Conservation (phyloP, 2,797 vertebrate species). For the Megaceryle alcyon region DNA sequence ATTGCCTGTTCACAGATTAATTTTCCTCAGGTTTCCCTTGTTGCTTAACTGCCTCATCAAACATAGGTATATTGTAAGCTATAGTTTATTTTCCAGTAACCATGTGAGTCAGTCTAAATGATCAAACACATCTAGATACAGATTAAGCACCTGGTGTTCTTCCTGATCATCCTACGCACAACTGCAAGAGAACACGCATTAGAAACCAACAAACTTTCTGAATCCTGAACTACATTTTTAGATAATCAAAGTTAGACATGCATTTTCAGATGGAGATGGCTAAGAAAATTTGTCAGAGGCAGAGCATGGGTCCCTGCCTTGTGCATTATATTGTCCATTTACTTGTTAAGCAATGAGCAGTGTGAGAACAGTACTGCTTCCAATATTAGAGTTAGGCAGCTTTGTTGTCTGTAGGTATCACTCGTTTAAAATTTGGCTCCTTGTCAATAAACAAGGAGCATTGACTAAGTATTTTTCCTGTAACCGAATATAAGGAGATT, state of each 20-base stretch:
- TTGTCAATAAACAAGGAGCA: neutral
- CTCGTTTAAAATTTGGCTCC: neutral
- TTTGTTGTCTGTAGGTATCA: neutral
- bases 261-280: neutral
- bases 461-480: constrained; percentile 38
- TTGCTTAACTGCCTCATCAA: neutral
- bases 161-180: neutral
- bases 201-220: neutral
- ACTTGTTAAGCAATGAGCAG: neutral
- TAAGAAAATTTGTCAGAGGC: neutral
- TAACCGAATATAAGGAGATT: constrained; percentile 9
- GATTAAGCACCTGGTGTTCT: neutral
- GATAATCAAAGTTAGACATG: neutral
- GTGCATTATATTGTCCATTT: neutral
- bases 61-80: neutral
- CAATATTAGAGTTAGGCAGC: neutral
- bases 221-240: neutral
- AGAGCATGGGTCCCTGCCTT: neutral
- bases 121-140: neutral
- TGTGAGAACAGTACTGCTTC: neutral
- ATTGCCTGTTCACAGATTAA: neutral
- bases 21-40: neutral
- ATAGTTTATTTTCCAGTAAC: constrained; percentile 20
- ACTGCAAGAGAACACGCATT: neutral
- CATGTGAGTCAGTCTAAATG: constrained; percentile 24